Evolutionary conservation across 2,797 vertebrate genomes (phyloP).

Genomic region (Pelodytes ibericus): DNA sequence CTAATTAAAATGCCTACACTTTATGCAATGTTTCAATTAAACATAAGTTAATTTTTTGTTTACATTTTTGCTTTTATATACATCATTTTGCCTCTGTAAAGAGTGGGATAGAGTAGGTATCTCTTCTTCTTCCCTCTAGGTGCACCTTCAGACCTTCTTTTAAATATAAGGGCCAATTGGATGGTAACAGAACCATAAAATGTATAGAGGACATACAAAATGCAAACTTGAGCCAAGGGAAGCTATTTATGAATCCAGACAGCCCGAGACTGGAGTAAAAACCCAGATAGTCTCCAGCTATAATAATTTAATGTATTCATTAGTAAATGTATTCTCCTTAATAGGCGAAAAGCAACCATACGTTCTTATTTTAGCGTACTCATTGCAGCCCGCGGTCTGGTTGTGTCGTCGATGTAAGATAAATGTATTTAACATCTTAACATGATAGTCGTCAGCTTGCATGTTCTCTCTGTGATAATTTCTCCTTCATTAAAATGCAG

Average conservation of each 20-base stretch:
- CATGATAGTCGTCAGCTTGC: slow-evolving; percentile 60
- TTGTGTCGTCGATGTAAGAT: slow-evolving; percentile 47
- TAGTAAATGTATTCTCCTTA: slow-evolving; percentile 37
- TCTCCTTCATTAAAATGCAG: slow-evolving; percentile 76
- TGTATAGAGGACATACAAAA: too few species aligned
- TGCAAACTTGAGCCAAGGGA: too few species aligned
- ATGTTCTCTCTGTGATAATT: slow-evolving; percentile 80
- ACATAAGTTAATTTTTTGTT: too few species aligned
- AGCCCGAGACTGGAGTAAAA: background rate
- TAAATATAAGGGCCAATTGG: too few species aligned
- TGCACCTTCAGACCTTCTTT: too few species aligned
- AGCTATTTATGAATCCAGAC: background rate
- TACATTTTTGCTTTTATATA: too few species aligned
- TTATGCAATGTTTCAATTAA: too few species aligned
- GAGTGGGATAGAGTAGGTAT: too few species aligned
- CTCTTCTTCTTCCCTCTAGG: too few species aligned
- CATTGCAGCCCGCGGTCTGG: slow-evolving; percentile 20
- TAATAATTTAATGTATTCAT: slow-evolving; percentile 34
- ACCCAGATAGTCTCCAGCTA: background rate
- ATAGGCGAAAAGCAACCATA: slow-evolving; percentile 26
- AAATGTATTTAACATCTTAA: slow-evolving; percentile 62
- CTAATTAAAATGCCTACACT: too few species aligned
- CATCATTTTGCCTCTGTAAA: too few species aligned
- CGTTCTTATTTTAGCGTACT: slow-evolving; percentile 32
- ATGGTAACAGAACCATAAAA: too few species aligned